These are phyloP conservation scores for Acanthopleura granulata DNA, from an alignment of 2,888 invertebrate genomes.

Conservation along the genomic window DNA sequence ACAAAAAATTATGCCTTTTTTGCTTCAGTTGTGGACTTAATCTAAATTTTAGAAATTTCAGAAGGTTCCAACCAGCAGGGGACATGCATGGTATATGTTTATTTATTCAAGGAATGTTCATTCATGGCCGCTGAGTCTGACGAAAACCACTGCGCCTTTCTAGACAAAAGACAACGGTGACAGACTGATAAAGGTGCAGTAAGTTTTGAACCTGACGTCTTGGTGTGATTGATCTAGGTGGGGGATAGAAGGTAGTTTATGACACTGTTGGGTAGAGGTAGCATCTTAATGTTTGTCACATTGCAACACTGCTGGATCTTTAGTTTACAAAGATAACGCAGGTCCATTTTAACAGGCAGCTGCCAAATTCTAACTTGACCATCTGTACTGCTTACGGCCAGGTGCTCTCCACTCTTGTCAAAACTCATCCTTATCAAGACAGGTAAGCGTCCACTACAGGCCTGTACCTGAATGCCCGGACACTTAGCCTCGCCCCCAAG, in stretches of 20 bases:
- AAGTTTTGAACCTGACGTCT: too few relatives aligned
- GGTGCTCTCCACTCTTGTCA: constrained; percentile 45
- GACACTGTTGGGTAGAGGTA: constrained; percentile 39
- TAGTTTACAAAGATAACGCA: constrained; percentile 49
- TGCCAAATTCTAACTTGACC: constrained; percentile 52
- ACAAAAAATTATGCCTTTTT: too few relatives aligned
- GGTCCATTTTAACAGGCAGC: constrained; percentile 36
- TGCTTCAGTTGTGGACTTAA: too few relatives aligned
- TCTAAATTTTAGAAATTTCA: too few relatives aligned
- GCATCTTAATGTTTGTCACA: constrained; percentile 34
- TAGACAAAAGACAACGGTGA: too few relatives aligned
- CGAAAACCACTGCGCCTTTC: too few relatives aligned
- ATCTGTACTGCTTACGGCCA: constrained; percentile 48
- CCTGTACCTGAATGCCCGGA: constrained; percentile 28
- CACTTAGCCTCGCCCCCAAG: constrained; percentile 38
- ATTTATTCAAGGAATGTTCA: too few relatives aligned
- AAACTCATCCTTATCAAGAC: constrained; percentile 45
- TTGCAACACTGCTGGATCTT: constrained; percentile 39
- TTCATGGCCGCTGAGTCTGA: too few relatives aligned
- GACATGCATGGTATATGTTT: too few relatives aligned
- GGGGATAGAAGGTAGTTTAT: not conserved
- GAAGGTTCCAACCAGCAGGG: too few relatives aligned
- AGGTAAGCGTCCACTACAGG: constrained; percentile 32
- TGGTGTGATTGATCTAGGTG: too few relatives aligned
- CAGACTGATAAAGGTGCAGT: too few relatives aligned